Evolutionary conservation across 2,113 vertebrate species (phyloP).

Genomic region (Heptranchias perlo): DNA sequence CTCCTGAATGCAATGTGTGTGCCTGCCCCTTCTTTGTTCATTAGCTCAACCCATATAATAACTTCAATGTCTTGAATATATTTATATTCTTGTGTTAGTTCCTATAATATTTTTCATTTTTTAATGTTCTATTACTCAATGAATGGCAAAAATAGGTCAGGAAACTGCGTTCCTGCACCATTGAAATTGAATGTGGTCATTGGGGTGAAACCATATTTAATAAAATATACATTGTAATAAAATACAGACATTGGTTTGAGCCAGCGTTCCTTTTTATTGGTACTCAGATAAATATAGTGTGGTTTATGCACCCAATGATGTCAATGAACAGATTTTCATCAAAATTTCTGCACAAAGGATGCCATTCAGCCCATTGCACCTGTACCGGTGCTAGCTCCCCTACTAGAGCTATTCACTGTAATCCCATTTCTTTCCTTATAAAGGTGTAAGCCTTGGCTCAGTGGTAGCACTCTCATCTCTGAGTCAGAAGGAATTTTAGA

Average conservation of each 20-base stretch:
- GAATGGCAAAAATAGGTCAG: neutral
- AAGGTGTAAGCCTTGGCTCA: neutral
- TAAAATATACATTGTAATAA: neutral
- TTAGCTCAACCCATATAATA: no score
- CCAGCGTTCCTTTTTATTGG: neutral
- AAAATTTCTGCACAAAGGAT: neutral
- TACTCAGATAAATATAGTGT: neutral
- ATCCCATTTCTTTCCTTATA: neutral
- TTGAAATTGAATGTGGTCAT: neutral
- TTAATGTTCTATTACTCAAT: neutral
- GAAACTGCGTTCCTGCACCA: neutral
- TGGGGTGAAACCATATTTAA: neutral
- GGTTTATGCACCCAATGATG: neutral
- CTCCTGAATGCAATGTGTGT: no score
- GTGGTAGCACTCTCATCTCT: neutral
- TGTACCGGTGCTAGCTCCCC: neutral
- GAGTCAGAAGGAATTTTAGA: neutral
- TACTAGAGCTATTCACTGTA: neutral
- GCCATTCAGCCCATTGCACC: neutral
- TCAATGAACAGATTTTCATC: neutral
- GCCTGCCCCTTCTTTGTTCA: no score
- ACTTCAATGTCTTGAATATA: neutral
- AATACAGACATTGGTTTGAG: neutral
- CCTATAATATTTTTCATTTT: neutral
- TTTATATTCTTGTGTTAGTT: neutral